Conservation (phyloP, 2,888 invertebrate species). For the Gerris lacustris region DNA sequence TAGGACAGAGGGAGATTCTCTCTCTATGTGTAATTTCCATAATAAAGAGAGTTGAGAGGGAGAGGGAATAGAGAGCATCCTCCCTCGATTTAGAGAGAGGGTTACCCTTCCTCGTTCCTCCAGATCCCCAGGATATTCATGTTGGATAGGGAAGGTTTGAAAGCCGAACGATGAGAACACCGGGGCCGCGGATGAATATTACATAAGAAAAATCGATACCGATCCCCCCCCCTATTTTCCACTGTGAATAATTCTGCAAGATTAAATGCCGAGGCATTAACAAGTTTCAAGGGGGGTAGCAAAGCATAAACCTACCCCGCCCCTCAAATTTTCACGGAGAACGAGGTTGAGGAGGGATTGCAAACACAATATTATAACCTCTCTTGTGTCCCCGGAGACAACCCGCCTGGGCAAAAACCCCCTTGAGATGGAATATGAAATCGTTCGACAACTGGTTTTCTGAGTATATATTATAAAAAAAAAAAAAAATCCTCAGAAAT, state of each 20-base stretch:
- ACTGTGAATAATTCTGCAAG: constrained; percentile 1
- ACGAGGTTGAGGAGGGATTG: background rate
- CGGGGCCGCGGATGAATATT: background rate
- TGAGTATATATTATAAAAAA: no score
- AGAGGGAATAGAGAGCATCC: background rate
- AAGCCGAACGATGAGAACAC: background rate
- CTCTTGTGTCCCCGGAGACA: background rate
- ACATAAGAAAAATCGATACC: constrained; percentile 3
- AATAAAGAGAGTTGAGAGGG: background rate
- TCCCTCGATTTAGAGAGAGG: background rate
- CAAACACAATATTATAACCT: background rate
- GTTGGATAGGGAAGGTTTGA: background rate
- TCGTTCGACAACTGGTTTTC: background rate
- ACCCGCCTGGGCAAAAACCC: background rate
- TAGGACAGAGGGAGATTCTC: background rate
- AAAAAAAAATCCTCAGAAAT: no score
- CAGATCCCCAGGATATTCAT: background rate
- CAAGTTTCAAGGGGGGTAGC: background rate
- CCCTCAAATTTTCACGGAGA: background rate
- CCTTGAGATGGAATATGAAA: background rate
- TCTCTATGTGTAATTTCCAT: background rate
- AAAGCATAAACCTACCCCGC: background rate
- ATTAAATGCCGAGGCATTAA: constrained; percentile 5
- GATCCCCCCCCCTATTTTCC: background rate
- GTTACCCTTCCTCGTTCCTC: background rate